phyloP scores from a whole-genome alignment of 1,140 invertebrate genomes.

The Hyphantria cunea region DNA sequence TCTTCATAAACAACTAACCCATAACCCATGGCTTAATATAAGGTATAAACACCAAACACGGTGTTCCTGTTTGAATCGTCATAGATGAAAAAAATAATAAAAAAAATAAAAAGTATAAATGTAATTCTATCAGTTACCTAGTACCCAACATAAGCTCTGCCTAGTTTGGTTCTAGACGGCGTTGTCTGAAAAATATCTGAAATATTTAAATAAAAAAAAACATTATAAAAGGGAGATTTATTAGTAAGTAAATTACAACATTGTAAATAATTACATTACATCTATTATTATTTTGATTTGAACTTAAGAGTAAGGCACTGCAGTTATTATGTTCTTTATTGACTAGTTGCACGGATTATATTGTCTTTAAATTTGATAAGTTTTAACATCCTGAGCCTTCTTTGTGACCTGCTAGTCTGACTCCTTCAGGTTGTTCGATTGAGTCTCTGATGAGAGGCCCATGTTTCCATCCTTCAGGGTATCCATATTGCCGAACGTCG shows the following conservation, averaged over 20 bases:
- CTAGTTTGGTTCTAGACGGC: not conserved
- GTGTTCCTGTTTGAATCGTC: too few relatives aligned
- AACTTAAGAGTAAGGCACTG: conserved; percentile 27
- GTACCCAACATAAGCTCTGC: too few relatives aligned
- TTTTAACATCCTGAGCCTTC: conserved; percentile 28
- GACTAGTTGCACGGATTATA: conserved; percentile 38
- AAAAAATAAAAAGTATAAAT: too few relatives aligned
- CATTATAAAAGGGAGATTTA: conserved; percentile 13
- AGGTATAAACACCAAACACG: too few relatives aligned
- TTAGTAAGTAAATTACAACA: conserved; percentile 11
- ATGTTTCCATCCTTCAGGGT: conserved; percentile 65
- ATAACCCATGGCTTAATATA: too few relatives aligned
- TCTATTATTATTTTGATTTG: too few relatives aligned
- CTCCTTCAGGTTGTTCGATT: conserved; percentile 41
- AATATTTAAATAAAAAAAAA: not conserved
- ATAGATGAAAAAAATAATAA: too few relatives aligned
- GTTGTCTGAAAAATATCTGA: too few relatives aligned
- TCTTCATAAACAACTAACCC: too few relatives aligned
- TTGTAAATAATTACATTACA: conserved; percentile 7
- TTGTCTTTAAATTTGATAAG: conserved; percentile 7
- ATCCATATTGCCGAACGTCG: conserved; percentile 69
- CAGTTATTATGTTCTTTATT: conserved; percentile 30
- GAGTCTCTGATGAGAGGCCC: conserved; percentile 48
- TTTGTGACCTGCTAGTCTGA: conserved; percentile 43
- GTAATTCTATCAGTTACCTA: too few relatives aligned